Base-by-base conservation (phyloP, 2,113 vertebrate species). In the Vicugna pacos region DNA sequence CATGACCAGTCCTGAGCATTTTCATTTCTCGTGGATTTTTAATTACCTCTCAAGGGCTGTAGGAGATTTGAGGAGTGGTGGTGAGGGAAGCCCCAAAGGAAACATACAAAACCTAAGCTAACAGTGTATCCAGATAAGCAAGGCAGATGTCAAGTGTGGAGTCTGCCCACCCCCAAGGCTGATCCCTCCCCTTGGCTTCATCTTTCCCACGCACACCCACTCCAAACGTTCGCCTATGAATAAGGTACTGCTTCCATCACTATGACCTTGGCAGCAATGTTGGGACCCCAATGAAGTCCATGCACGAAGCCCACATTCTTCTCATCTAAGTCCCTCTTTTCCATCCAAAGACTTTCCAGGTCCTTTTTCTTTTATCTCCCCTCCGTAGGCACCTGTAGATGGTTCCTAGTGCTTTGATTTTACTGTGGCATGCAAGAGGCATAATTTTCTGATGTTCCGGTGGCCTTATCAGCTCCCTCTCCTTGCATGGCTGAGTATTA, bases 381-480 rank as follows among this genome's bases (percentile, higher is more conserved):
- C 13, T 77, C 35, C 20, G 1, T 19, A 9, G 35, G 24, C 9
- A 20, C 89, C 89, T 82, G 42, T 35, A 62, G 52, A 75, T 19
- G 30, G 46, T 79, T 70, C 30, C 81, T n/a, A 13, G 75, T 1
- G 0, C 54, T 86, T 77, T 81, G 92, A 46, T 76, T 38, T 16
- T 77, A 30, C 28, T 11, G 19, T 28, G 75, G 17, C 2, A 0
- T 50, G 70, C 3, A 76, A 42, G 79, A 97, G 46, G 81, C 58
- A 20, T 81, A 26, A 30, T 80, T 92, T 65, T 75, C 52, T 50
- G 91, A 93, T n/a, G 89, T 72, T 64, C 62, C 3, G 1, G 28
- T 16, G 22, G 79, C 48, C 96, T 95, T 89, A 89, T 96, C 93
- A 75, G 81, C 58, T 22, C 62, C 48, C 26, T 8, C 52, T 54